Evolutionary conservation across 2,113 vertebrate genomes (phyloP), one percentile per base, ranked within the genome.

Genomic region (Podilymbus podiceps): DNA sequence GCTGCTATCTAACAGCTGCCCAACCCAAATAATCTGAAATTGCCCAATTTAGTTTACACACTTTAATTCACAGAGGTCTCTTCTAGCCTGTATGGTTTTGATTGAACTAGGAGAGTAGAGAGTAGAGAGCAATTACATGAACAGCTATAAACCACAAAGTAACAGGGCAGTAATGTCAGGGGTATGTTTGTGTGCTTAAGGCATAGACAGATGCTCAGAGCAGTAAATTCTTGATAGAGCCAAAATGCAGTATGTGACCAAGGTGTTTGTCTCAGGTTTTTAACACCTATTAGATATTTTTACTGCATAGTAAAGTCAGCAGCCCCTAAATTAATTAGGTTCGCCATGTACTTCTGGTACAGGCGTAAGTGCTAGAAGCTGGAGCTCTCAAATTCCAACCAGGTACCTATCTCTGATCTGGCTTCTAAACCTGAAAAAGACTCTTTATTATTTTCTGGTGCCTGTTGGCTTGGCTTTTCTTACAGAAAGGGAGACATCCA

Each of bases 151-250:
- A 50, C 22, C 47, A 49, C 40, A 20, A 49, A 72, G 27, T 38
- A 71, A 42, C 30, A 49, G 27, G 56, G 20, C 4, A 1, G 46
- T 49, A 49, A 53, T 1, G 1, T 21, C 5, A 2, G 4, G 33
- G 12, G 6, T 15, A 11, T 64, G 16, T 60, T 68, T 79, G 38
- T 30, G 38, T 81, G 33, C 3, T 3, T 72, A 60, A 46, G 33
- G 13, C 4, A 4, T 10, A 22, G 8, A 87, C 21, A 58, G 72
- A 64, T 73, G 35, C 21, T 72, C 52, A 60, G 49, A 79, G 62
- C 58, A 76, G 12, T 60, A 66, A 83, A 53, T 79, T 80, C 71
- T 92, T 80, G 38, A 14, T 2, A 25, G 53, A 76, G 1, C 1
- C 35, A 42, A 88, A 87, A 64, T 11, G 4, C 33, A 5, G 8